A percentile compares a stretch with the other conserved stretches of the same genome.
Conservation (phyloP, 2,797 vertebrate genomes). For the Distichodus sexfasciatus region DNA sequence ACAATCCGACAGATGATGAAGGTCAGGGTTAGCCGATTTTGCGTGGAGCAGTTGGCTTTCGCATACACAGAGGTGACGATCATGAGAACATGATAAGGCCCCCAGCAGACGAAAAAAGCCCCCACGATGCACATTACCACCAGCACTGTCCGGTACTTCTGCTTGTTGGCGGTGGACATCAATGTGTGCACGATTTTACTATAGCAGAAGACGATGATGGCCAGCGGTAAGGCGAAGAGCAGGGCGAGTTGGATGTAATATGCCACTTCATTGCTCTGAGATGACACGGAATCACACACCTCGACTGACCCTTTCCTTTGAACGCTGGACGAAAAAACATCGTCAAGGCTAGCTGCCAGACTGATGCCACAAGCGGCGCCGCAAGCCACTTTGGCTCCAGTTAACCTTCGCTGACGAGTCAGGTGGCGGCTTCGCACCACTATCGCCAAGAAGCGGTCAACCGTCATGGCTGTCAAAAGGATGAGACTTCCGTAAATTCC, state of each 20-base stretch:
- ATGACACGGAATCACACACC: not conserved
- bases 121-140: conserved; percentile 62
- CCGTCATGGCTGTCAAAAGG: conserved; percentile 67
- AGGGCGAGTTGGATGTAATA: conserved; percentile 61
- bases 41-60: fast-evolving
- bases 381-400: conserved; percentile 46
- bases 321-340: conserved; percentile 36
- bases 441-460: conserved; percentile 66
- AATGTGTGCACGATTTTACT: conserved; percentile 62
- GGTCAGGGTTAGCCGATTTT: fast-evolving
- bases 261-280: not conserved
- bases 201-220: conserved; percentile 67
- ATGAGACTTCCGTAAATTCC: conserved; percentile 67
- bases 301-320: fast-evolving
- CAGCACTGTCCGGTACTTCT: conserved; percentile 54
- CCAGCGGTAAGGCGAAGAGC: conserved; percentile 66
- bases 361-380: conserved; percentile 64
- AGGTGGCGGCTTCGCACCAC: conserved; percentile 55
- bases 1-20: conserved; percentile 52
- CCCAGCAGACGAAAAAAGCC: conserved; percentile 71
- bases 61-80: conserved; percentile 20
- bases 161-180: conserved; percentile 44
- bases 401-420: conserved; percentile 24
- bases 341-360: conserved; percentile 47
- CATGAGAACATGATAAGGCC: conserved; percentile 62